phyloP scores from a whole-genome alignment of 2,113 vertebrate species.

The Sturnus vulgaris region DNA sequence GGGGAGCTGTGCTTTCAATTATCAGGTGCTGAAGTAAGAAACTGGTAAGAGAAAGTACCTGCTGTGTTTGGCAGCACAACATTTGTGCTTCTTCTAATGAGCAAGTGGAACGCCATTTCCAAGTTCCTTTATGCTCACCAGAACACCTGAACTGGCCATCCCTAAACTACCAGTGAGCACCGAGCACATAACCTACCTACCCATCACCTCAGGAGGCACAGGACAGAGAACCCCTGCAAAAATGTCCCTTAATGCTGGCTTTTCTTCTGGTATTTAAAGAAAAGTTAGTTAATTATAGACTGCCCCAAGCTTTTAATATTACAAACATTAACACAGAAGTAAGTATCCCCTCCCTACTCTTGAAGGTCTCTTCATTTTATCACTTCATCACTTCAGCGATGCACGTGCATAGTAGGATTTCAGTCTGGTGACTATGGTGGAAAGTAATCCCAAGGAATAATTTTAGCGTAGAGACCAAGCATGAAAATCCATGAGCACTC shows the following conservation, averaged over 20 bases:
- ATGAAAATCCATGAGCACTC: fast-evolving
- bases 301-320: not conserved
- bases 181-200: not conserved
- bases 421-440: not conserved
- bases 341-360: not conserved
- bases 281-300: not conserved
- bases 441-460: not conserved
- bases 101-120: not conserved
- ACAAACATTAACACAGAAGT: not conserved
- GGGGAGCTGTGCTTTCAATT: not conserved
- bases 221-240: not conserved
- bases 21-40: not conserved
- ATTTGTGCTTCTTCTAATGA: not conserved
- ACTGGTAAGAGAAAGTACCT: not conserved
- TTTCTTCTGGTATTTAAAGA: not conserved
- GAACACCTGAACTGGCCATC: not conserved
- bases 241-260: not conserved
- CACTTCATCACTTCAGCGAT: not conserved
- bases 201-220: not conserved
- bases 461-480: not conserved
- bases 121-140: not conserved
- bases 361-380: not conserved
- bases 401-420: fast-evolving
- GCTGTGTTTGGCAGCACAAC: not conserved
- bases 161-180: not conserved